Evolutionary conservation across 1,140 invertebrate species (phyloP).

Genomic region (Drosophila subobscura): DNA sequence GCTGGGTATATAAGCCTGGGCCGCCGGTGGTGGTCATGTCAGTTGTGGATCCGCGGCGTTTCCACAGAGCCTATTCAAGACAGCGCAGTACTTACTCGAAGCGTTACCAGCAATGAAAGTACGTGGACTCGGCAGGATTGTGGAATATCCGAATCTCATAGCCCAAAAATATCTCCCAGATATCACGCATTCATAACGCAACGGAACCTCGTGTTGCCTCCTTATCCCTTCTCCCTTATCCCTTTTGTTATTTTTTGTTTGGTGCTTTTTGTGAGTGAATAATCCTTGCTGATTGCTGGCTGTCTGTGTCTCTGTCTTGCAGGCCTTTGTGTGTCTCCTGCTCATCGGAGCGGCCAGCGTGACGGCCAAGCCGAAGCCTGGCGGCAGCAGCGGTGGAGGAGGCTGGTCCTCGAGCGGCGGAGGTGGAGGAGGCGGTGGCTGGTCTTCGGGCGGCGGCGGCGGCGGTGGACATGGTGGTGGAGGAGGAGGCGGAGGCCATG

Average conservation of each 20-base stretch:
- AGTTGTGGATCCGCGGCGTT: constrained; percentile 64
- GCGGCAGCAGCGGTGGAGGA: constrained; percentile 42
- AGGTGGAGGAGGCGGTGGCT: constrained; percentile 58
- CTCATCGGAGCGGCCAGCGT: constrained; percentile 72
- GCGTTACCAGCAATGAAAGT: constrained; percentile 66
- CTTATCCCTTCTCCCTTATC: neutral
- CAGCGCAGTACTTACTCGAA: constrained; percentile 31
- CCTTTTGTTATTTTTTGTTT: constrained; percentile 8
- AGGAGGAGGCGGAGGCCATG: constrained; percentile 33
- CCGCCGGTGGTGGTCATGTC: constrained; percentile 58
- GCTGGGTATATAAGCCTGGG: constrained; percentile 57
- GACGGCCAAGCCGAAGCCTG: constrained; percentile 71
- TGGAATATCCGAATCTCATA: neutral
- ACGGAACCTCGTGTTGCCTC: neutral
- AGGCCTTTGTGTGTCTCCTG: constrained; percentile 78
- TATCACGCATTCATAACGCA: constrained; percentile 33
- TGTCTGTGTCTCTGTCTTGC: constrained; percentile 8
- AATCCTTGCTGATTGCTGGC: neutral
- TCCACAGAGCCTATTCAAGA: constrained; percentile 23
- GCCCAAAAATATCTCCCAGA: neutral
- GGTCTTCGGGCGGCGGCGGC: constrained; percentile 57
- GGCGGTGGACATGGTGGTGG: constrained; percentile 18
- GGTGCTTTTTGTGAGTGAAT: neutral
- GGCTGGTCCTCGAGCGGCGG: constrained; percentile 58
- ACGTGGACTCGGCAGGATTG: constrained; percentile 25